phyloP scores from a whole-genome alignment of 2,113 vertebrate genomes.

The Origma solitaria region DNA sequence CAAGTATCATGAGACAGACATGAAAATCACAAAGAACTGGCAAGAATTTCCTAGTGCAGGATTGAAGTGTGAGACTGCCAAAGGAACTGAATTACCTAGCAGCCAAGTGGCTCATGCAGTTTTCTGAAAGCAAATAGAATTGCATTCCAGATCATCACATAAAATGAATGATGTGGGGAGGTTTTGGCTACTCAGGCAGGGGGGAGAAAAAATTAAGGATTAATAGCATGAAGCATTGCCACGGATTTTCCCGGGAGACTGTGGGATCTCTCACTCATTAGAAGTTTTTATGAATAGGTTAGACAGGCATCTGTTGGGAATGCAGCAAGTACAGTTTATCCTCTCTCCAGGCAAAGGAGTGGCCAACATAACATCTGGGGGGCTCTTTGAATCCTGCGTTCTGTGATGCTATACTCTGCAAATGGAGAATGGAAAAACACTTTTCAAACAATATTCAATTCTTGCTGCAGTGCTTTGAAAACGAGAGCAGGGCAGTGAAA shows the following conservation, averaged over 20 bases:
- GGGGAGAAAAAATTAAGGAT: background rate
- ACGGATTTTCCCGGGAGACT: background rate
- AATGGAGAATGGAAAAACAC: background rate
- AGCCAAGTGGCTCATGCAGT: constrained; percentile 38
- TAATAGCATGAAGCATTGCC: background rate
- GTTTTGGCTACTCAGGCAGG: background rate
- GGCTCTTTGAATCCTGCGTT: background rate
- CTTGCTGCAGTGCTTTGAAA: background rate
- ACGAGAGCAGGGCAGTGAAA: background rate
- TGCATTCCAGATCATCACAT: constrained; percentile 21
- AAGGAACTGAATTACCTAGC: constrained; percentile 13
- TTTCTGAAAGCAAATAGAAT: constrained; percentile 6
- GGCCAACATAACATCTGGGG: constrained; percentile 6
- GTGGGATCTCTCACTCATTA: background rate
- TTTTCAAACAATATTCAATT: background rate
- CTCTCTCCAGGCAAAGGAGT: constrained; percentile 5
- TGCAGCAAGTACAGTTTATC: constrained; percentile 19
- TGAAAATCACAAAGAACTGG: constrained; percentile 44
- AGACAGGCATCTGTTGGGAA: constrained; percentile 14
- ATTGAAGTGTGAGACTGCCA: constrained; percentile 26
- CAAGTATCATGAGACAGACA: background rate
- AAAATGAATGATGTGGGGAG: background rate
- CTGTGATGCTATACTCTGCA: background rate
- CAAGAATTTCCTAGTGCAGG: background rate
- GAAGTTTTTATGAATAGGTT: constrained; percentile 11